Evolutionary conservation across 1,140 invertebrate species (phyloP), one percentile per base, ranked within the genome.

Genomic region (Samia ricini): DNA sequence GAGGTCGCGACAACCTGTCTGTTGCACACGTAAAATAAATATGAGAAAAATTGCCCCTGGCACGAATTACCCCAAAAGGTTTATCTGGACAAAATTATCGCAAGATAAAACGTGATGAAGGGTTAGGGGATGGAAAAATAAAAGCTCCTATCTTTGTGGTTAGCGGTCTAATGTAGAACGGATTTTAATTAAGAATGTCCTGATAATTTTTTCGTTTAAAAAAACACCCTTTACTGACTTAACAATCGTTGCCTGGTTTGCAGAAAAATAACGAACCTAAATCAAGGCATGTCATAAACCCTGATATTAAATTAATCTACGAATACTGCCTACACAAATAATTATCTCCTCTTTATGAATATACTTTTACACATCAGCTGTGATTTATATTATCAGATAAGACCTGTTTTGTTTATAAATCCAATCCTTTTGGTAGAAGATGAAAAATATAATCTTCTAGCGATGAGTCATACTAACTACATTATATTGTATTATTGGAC

Each of bases 31-130:
- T 42, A 42, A 42, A 42, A 42, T 42, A 42, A 42, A 42, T 42
- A 42, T 15, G 33, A 42, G 33, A 42, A 42, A 42, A 15, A 42
- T 42, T 15, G 33, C 33, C n/a, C n/a, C 33, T 42, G 33, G 33
- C 33, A 42, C 33, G 33, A 42, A 42, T 42, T 42, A 42, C 33
- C 33, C 33, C 33, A n/a, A 55, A 55, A 55, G 52, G 52, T 23
- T 23, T 52, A 23, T 55, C 52, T 55, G 24, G 52, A 23, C 52
- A 23, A 22, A 55, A 55, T 55, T 55, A 55, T 55, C 52, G 52
- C 21, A 24, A 22, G 52, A 55, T 55, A 55, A 55, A 22, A 55
- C 33, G 20, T 55, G 52, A 55, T 24, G 22, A 24, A 55, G 52
- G 52, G 22, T 24, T 24, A 23, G 22, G 22, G 52, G 33, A 15